These are phyloP conservation scores for Plebejus argus DNA, from an alignment of 2,888 invertebrate species.

Conservation along the genomic window DNA sequence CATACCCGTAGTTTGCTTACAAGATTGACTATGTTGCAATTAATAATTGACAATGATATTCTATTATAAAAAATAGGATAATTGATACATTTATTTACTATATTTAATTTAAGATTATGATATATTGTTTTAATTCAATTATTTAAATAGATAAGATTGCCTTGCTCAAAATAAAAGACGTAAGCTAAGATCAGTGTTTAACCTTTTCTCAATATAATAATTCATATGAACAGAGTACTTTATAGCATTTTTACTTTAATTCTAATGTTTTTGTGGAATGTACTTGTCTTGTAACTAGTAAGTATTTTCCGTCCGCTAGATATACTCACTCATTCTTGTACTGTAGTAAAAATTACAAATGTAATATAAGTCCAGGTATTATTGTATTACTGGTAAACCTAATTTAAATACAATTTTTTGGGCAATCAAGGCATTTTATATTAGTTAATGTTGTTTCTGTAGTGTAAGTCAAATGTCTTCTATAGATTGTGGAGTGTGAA, in stretches of 20 bases:
- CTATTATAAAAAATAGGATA: too few relatives aligned
- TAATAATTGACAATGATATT: not conserved
- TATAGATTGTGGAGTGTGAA: slow-evolving; percentile 66
- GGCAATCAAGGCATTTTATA: slow-evolving; percentile 62
- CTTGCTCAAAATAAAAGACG: slow-evolving; percentile 62
- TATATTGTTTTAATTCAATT: slow-evolving; percentile 9
- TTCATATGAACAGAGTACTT: slow-evolving; percentile 33
- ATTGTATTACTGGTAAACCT: not conserved
- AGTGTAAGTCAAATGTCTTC: slow-evolving; percentile 66
- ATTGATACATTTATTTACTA: not conserved
- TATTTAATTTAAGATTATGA: slow-evolving; percentile 17
- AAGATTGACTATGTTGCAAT: not conserved
- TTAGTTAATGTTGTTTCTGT: slow-evolving; percentile 59
- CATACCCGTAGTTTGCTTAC: not conserved
- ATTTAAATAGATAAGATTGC: slow-evolving; percentile 38
- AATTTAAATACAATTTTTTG: slow-evolving; percentile 32
- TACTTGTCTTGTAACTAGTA: slow-evolving; percentile 16
- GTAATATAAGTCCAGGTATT: not conserved
- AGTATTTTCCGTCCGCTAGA: slow-evolving; percentile 15
- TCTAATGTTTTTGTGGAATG: not conserved
- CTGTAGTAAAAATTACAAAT: not conserved
- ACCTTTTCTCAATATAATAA: slow-evolving; percentile 36
- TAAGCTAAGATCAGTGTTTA: slow-evolving; percentile 40
- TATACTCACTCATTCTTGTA: not conserved
- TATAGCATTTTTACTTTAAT: slow-evolving; percentile 37